A percentile compares a stretch with the other conserved stretches of the same genome.
phyloP scores from a whole-genome alignment of 2,113 vertebrate genomes.

The Nanorana parkeri region DNA sequence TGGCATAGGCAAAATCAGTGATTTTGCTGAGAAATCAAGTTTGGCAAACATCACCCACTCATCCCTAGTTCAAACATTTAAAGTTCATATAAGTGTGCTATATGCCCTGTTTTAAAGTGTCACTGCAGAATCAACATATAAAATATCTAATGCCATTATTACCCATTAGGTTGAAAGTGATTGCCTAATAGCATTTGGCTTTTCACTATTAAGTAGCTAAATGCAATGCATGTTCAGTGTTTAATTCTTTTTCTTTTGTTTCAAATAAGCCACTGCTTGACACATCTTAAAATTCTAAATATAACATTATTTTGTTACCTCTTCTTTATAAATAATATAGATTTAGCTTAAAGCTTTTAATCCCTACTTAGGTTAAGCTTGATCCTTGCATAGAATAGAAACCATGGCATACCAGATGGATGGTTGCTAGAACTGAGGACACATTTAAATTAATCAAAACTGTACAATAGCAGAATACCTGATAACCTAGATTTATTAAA shows the following conservation, averaged over 20 bases:
- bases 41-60: no score
- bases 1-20: no score
- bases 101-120: no score
- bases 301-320: conserved; percentile 20
- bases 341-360: conserved; percentile 47
- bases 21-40: no score
- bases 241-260: conserved; percentile 4
- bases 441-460: no score
- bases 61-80: no score
- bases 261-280: conserved; percentile 25
- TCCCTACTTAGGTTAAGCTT: conserved; percentile 38
- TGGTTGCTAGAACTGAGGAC: neutral
- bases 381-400: conserved; percentile 1
- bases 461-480: neutral
- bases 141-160: no score
- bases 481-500: no score
- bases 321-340: conserved; percentile 41
- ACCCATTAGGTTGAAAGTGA: no score
- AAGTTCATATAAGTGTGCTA: no score
- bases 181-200: conserved; percentile 4
- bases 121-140: no score
- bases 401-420: conserved; percentile 25
- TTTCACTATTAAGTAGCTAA: conserved; percentile 10
- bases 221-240: neutral
- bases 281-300: conserved; percentile 25